Evolutionary conservation across 2,113 vertebrate genomes (phyloP).

Genomic region (Pao palembangensis): DNA sequence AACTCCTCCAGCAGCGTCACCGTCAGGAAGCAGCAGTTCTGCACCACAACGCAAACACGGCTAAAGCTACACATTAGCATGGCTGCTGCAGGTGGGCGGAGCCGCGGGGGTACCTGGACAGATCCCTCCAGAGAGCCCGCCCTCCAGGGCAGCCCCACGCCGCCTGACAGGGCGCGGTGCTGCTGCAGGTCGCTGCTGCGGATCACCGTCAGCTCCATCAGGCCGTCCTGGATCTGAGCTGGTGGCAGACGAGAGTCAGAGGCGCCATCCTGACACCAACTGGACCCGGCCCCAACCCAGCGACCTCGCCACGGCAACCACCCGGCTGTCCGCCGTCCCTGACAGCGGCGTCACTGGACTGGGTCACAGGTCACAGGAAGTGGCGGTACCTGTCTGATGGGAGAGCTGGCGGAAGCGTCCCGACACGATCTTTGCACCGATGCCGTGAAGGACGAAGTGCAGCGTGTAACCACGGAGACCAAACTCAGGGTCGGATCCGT

Average conservation of each 20-base stretch:
- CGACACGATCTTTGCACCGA: constrained; percentile 24
- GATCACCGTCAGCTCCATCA: constrained; percentile 40
- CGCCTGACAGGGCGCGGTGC: constrained; percentile 37
- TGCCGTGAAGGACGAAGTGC: constrained; percentile 55
- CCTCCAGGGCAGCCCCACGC: constrained; percentile 41
- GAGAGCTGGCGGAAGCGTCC: constrained; percentile 31
- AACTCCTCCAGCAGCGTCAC: constrained; percentile 52
- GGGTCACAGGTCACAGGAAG: too few relatives aligned
- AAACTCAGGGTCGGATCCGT: constrained; percentile 3
- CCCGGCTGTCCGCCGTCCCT: too few relatives aligned
- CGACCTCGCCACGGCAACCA: too few relatives aligned
- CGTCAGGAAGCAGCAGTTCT: constrained; percentile 62
- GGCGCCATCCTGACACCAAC: neutral
- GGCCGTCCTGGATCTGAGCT: constrained; percentile 4
- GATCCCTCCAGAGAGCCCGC: constrained; percentile 17
- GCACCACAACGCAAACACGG: neutral
- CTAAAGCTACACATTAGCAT: neutral
- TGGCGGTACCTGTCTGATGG: constrained; percentile 17
- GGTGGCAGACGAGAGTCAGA: neutral
- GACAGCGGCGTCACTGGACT: too few relatives aligned
- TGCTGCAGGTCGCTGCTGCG: constrained; percentile 5
- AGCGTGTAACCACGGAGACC: constrained; percentile 39
- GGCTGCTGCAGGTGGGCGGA: neutral
- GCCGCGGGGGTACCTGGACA: constrained; percentile 39
- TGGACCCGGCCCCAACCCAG: too few relatives aligned